Evolutionary conservation across 2,888 invertebrate species (phyloP), one percentile per base, ranked within the genome.

Genomic region (Sesamia inferens): DNA sequence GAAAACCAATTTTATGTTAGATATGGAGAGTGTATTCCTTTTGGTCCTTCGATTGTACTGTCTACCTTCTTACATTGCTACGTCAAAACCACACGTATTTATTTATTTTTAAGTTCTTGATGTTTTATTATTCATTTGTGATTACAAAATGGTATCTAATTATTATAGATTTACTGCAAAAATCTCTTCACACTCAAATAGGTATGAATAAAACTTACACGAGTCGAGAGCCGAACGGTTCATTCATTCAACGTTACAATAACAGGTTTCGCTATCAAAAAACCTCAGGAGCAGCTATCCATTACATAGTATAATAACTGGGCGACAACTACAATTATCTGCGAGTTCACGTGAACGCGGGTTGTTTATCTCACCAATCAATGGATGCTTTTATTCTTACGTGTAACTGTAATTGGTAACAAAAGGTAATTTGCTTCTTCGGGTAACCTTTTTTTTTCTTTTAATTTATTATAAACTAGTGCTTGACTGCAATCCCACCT

Each of bases 311-410:
- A 74, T 83, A 83, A 83, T 74, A 74, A 65, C 76, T 24, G 61
- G 55, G 24, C 71, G 66, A 77, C 69, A 67, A 73, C 69, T 71
- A 67, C 63, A 71, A 78, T 85, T 82, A 82, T 54, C n/a, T 7
- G 73, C 48, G 64, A 58, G 72, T 84, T 83, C 78, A 73, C 71
- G 82, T 57, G 62, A 69, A 65, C 58, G 19, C 54, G 59, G 19
- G 51, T 71, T 75, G 31, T 84, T 84, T 80, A 72, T 81, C 65
- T 73, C 48, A 65, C 75, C 57, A 74, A 84, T 81, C 84, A 77
- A 77, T 78, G 81, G 59, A 68, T 72, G 86, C 84, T 86, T 85
- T 85, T 85, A 73, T 84, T 84, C 81, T 74, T 76, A 73, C 62
- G 59, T 16, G 42, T 77, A 75, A 80, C 74, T 68, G 68, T 83